Percentiles rank a stretch among this genome's conserved stretches.
These are phyloP conservation scores for Erinaceus europaeus DNA, from an alignment of 2,113 vertebrate species.

Conservation along the genomic window DNA sequence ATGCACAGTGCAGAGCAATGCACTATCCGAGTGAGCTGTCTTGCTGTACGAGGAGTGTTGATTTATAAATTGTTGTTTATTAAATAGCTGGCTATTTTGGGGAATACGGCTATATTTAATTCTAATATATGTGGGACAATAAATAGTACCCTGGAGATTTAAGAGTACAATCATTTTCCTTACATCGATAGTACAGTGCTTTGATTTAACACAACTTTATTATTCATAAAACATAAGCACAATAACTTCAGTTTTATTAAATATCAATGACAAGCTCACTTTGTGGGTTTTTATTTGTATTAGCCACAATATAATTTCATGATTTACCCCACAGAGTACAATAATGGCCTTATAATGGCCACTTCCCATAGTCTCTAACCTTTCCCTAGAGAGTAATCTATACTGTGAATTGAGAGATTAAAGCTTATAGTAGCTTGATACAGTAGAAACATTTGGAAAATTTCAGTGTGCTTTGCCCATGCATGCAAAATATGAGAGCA, in stretches of 20 bases:
- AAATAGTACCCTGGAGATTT: constrained; percentile 2
- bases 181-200: background rate
- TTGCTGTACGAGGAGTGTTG: too few species aligned
- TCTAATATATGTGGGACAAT: background rate
- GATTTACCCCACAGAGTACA: constrained; percentile 52
- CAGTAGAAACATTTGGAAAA: constrained; percentile 29
- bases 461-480: constrained; percentile 45
- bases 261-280: constrained; percentile 40
- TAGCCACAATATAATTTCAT: constrained; percentile 49
- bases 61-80: constrained; percentile 9
- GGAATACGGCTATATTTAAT: constrained; percentile 23
- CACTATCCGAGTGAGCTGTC: too few species aligned
- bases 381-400: constrained; percentile 48
- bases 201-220: constrained; percentile 37
- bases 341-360: constrained; percentile 50
- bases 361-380: constrained; percentile 40
- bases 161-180: background rate
- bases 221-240: background rate
- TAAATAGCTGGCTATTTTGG: background rate
- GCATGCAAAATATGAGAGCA: constrained; percentile 24
- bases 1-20: too few species aligned
- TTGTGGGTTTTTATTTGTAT: constrained; percentile 58
- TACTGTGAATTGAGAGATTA: constrained; percentile 44
- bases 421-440: constrained; percentile 20
- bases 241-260: constrained; percentile 36